These are phyloP conservation scores for Neopelma chrysocephalum DNA, from an alignment of 2,797 vertebrate genomes.

Conservation along the genomic window DNA sequence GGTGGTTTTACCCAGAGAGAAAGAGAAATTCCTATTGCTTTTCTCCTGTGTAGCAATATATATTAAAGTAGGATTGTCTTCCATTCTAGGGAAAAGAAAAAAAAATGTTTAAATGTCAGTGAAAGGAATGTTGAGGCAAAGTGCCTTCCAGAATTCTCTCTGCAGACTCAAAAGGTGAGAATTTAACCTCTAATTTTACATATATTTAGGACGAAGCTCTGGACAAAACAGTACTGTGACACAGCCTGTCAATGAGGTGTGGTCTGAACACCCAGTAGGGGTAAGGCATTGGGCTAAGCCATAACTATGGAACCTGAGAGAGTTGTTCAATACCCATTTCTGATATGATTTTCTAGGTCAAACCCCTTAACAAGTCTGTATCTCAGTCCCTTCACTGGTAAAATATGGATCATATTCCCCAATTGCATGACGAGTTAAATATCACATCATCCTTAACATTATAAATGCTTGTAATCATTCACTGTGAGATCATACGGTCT, in stretches of 20 bases:
- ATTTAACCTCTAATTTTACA: not conserved
- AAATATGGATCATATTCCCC: not conserved
- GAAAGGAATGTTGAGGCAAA: not conserved
- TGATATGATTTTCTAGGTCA: not conserved
- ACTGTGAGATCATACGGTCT: not conserved
- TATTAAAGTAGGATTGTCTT: not conserved
- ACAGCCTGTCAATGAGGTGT: not conserved
- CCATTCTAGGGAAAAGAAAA: not conserved
- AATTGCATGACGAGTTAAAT: not conserved
- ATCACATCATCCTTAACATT: not conserved
- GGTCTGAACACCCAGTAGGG: not conserved
- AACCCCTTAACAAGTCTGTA: not conserved
- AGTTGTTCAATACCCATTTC: not conserved
- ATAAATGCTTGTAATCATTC: not conserved
- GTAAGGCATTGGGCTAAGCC: not conserved
- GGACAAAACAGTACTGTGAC: not conserved
- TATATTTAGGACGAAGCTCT: not conserved
- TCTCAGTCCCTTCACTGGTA: not conserved
- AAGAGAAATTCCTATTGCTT: not conserved
- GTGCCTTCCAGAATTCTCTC: not conserved
- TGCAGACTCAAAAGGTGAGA: not conserved
- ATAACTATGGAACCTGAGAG: not conserved
- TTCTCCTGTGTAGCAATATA: not conserved
- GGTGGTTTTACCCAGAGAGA: not conserved
- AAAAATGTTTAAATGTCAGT: not conserved